Conservation (phyloP, 2,113 vertebrate species). For the Zosterops lateralis region DNA sequence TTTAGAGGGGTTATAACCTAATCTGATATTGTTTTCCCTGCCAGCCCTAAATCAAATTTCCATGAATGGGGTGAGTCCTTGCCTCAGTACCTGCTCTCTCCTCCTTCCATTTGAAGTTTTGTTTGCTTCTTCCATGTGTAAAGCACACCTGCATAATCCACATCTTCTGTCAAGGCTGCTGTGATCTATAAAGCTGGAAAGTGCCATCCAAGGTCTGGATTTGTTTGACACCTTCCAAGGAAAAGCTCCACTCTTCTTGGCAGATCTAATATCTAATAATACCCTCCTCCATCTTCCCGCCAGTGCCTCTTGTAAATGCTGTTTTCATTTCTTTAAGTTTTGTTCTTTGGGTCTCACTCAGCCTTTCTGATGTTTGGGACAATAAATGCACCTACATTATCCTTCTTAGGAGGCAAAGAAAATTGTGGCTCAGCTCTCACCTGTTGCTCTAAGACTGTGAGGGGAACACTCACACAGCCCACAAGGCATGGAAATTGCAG, state of each 20-base stretch:
- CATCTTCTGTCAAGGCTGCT: neutral
- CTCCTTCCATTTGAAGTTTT: neutral
- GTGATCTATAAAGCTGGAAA: neutral
- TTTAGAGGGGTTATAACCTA: neutral
- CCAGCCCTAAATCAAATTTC: neutral
- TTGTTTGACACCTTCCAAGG: neutral
- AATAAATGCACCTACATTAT: neutral
- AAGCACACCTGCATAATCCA: neutral
- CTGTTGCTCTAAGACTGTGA: neutral
- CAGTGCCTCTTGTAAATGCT: neutral
- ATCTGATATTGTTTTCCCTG: neutral
- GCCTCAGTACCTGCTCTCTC: neutral
- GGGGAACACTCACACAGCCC: neutral
- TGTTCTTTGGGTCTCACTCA: neutral
- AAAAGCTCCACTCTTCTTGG: neutral
- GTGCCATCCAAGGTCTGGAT: neutral
- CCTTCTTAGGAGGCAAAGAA: neutral
- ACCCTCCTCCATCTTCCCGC: neutral
- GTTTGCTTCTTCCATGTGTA: neutral
- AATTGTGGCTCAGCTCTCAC: neutral
- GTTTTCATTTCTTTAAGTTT: neutral
- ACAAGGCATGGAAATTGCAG: fast-evolving
- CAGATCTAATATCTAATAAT: neutral
- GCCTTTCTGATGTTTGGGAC: neutral
- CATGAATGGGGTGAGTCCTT: neutral